phyloP scores from a whole-genome alignment of 1,140 invertebrate species.

The Ylistrum balloti region DNA sequence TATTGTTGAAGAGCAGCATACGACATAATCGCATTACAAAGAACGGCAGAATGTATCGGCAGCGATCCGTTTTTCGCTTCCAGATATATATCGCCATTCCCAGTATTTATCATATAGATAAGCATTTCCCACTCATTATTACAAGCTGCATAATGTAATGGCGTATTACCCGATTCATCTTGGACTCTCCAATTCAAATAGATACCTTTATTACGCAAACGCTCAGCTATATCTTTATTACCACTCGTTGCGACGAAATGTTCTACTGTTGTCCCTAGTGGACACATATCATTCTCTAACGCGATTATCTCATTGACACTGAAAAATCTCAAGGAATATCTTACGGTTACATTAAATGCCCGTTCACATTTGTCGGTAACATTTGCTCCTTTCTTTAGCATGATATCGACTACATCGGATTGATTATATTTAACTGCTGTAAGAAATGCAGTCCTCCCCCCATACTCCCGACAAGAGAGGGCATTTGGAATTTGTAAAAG shows the following conservation, averaged over 20 bases:
- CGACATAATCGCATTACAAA: not conserved
- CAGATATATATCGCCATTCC: not conserved
- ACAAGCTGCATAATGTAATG: constrained; percentile 26
- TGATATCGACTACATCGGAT: not conserved
- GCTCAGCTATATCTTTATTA: not conserved
- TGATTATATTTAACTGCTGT: not conserved
- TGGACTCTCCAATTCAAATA: not conserved
- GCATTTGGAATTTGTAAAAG: not conserved
- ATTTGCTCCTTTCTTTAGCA: not conserved
- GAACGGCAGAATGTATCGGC: not conserved
- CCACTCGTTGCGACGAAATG: not conserved
- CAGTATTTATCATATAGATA: not conserved
- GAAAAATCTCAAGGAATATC: not conserved
- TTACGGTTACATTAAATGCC: not conserved
- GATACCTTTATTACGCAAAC: not conserved
- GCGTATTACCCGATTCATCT: not conserved
- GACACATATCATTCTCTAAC: not conserved
- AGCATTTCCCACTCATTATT: not conserved
- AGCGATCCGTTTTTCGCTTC: not conserved
- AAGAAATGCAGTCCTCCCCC: not conserved
- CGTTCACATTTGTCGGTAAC: not conserved
- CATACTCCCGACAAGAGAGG: not conserved
- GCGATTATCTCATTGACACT: not conserved
- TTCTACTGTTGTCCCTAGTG: not conserved
- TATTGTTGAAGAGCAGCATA: not conserved